phyloP scores from a whole-genome alignment of 2,113 vertebrate species.

The Ammospiza caudacuta region DNA sequence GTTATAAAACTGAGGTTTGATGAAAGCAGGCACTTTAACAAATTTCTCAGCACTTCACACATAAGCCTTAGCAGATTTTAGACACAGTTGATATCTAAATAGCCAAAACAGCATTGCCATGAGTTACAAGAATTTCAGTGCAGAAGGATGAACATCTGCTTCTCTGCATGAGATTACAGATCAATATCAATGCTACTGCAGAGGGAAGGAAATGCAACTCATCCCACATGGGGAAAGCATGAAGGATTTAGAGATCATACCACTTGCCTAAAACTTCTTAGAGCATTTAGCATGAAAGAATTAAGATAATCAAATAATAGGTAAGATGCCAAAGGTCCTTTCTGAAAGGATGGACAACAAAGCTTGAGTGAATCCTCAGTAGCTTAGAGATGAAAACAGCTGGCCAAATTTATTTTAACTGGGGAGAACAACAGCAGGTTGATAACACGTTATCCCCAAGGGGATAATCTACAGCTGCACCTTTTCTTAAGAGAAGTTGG shows the following conservation, averaged over 20 bases:
- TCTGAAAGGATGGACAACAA: not conserved
- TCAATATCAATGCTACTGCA: not conserved
- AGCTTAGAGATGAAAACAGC: not conserved
- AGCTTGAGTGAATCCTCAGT: not conserved
- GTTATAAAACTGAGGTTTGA: not conserved
- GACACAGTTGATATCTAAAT: not conserved
- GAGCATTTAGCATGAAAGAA: not conserved
- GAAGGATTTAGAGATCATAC: not conserved
- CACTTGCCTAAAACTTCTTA: not conserved
- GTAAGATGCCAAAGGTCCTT: not conserved
- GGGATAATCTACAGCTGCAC: not conserved
- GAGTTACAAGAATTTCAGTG: not conserved
- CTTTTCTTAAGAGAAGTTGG: not conserved
- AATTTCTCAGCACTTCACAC: not conserved
- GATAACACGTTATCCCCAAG: not conserved
- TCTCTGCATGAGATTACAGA: not conserved
- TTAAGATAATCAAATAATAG: not conserved
- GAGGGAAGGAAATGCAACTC: not conserved
- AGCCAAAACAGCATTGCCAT: not conserved
- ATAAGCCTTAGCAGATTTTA: slow-evolving; percentile 10
- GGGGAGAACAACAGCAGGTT: not conserved
- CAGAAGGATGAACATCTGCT: slow-evolving; percentile 17
- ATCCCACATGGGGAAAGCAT: not conserved
- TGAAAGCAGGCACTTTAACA: not conserved
- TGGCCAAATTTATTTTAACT: not conserved